Evolutionary conservation across 2,888 invertebrate species (phyloP), one percentile per base, ranked within the genome.

Genomic region (Watsonalla cultraria): DNA sequence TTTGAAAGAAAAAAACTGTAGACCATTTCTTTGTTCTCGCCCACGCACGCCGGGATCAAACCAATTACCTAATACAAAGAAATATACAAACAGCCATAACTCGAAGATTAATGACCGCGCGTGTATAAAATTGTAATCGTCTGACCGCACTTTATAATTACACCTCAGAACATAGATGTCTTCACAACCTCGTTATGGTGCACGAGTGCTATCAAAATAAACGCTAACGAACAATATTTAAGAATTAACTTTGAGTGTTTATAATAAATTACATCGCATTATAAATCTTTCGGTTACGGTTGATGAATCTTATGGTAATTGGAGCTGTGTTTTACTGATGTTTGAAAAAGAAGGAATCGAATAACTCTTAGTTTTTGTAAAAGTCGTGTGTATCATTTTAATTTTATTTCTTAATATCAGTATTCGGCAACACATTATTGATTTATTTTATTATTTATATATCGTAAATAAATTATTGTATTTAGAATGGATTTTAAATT

Each of bases 81-180:
- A 45, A 54, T 51, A 15, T 46, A 54, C 54, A 53, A 37, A 54
- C 39, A 13, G 13, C 56, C 49, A 51, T 56, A 51, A 47, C 52
- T 42, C 15, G 6, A 59, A 57, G 62, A 62, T 60, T 60, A 51
- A 62, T 62, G 59, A 55, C 48, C 34, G 7, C 35, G 45, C 54
- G 57, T 56, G 56, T 62, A 57, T 58, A 57, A 57, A 60, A 59
- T 53, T 42, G 42, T 42, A 42, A 42, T 11, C 11, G 42, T 5
- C 11, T 11, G 42, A 11, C 2, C 11, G 42, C 42, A 42, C 42
- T 42, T 42, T 42, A 42, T 42, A 42, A 42, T 42, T 42, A 42
- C 42, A 42, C 9, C 42, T 42, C 42, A 11, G 11, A 11, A 42
- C 42, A 11, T 11, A 42, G 42, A 42, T 11, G 11, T 42, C 42